phyloP scores from a whole-genome alignment of 2,113 vertebrate species.

The Myiozetetes cayanensis region DNA sequence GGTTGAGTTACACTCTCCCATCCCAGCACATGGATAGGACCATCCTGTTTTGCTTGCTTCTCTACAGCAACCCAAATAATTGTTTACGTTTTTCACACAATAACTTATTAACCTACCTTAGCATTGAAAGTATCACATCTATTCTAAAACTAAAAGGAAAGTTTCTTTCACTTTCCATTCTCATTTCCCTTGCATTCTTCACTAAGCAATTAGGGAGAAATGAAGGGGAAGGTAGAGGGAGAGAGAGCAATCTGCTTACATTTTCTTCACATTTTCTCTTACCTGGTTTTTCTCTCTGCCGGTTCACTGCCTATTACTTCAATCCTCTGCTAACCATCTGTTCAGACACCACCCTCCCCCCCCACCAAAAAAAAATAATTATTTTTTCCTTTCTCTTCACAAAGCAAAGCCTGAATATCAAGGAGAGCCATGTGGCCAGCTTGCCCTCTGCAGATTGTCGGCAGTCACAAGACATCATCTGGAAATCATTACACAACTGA shows the following conservation, averaged over 20 bases:
- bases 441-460: slow-evolving; percentile 8
- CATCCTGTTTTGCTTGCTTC: neutral
- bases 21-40: neutral
- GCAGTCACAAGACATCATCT: slow-evolving; percentile 30
- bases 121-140: neutral
- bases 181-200: neutral
- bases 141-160: neutral
- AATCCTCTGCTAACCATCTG: slow-evolving; percentile 4
- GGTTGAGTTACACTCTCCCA: neutral
- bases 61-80: neutral
- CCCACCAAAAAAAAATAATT: fast-evolving
- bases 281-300: neutral
- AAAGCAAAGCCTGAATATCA: slow-evolving; percentile 21
- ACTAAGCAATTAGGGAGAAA: neutral
- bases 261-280: neutral
- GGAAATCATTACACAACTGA: slow-evolving; percentile 16
- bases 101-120: neutral
- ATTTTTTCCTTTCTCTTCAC: neutral
- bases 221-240: neutral
- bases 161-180: neutral
- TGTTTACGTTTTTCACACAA: neutral
- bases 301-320: neutral
- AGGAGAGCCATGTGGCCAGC: slow-evolving; percentile 11
- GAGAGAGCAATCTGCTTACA: neutral
- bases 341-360: neutral